phyloP scores from a whole-genome alignment of 2,113 vertebrate species.

The Misgurnus anguillicaudatus region DNA sequence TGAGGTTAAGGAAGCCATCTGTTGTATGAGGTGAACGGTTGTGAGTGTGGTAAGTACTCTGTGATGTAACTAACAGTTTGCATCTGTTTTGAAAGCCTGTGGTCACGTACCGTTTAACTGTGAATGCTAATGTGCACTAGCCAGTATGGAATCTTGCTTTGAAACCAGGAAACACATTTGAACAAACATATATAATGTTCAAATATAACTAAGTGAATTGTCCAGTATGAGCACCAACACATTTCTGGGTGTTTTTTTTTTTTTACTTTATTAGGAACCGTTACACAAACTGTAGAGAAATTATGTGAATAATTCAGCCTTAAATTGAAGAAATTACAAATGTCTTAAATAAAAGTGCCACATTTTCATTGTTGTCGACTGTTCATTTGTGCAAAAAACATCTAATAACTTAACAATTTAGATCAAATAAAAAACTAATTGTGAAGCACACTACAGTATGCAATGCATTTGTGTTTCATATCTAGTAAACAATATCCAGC shows the following conservation, averaged over 20 bases:
- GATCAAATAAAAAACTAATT: too few relatives aligned
- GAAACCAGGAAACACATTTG: background rate
- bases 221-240: background rate
- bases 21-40: background rate
- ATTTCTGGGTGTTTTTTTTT: background rate
- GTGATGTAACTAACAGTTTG: conserved; percentile 23
- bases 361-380: background rate
- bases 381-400: conserved; percentile 2
- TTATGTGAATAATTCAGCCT: background rate
- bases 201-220: background rate
- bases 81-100: conserved; percentile 26
- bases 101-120: conserved; percentile 49
- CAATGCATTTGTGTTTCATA: background rate
- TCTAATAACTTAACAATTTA: too few relatives aligned
- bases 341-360: conserved; percentile 10
- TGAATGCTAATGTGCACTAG: conserved; percentile 59
- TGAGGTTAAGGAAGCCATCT: conserved; percentile 1
- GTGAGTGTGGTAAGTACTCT: conserved; percentile 1
- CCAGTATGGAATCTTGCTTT: background rate
- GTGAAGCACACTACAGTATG: too few relatives aligned
- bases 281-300: background rate
- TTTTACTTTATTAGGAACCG: background rate
- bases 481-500: conserved; percentile 17
- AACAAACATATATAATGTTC: background rate
- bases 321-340: background rate